Conservation (phyloP, 2,888 invertebrate genomes). For the Candidula unifasciata region DNA sequence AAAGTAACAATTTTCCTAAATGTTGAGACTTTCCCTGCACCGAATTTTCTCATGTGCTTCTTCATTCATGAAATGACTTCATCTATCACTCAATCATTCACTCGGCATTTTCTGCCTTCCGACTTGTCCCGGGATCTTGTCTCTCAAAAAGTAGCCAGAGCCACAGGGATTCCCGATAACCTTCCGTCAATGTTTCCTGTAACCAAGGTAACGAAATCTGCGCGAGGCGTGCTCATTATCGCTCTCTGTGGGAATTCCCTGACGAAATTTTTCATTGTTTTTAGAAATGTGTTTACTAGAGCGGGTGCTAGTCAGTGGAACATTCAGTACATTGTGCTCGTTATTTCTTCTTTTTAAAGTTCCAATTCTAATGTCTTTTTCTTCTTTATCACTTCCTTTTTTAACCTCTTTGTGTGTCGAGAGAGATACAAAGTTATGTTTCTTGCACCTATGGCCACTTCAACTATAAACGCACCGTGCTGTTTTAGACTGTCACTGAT, state of each 20-base stretch:
- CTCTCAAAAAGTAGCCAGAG: neutral
- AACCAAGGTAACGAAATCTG: conserved; percentile 42
- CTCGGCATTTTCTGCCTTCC: conserved; percentile 1
- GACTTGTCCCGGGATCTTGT: neutral
- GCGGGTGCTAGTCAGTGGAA: no score
- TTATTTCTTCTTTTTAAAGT: no score
- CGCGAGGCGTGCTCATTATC: conserved; percentile 42
- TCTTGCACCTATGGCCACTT: no score
- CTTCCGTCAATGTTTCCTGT: conserved; percentile 44
- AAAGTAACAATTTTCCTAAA: no score
- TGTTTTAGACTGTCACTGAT: no score
- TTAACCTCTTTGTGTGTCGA: no score
- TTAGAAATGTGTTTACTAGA: no score
- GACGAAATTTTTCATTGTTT: neutral
- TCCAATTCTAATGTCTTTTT: no score
- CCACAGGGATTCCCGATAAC: conserved; percentile 31
- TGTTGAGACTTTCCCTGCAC: neutral
- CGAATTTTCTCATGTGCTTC: neutral
- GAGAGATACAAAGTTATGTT: no score
- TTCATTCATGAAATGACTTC: neutral
- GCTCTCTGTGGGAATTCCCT: conserved; percentile 43
- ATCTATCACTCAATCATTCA: conserved; percentile 9
- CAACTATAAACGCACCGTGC: no score
- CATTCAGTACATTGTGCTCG: no score
- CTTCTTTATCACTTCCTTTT: no score